Conservation (phyloP, 2,113 vertebrate species). For the Melanocharis versteri region DNA sequence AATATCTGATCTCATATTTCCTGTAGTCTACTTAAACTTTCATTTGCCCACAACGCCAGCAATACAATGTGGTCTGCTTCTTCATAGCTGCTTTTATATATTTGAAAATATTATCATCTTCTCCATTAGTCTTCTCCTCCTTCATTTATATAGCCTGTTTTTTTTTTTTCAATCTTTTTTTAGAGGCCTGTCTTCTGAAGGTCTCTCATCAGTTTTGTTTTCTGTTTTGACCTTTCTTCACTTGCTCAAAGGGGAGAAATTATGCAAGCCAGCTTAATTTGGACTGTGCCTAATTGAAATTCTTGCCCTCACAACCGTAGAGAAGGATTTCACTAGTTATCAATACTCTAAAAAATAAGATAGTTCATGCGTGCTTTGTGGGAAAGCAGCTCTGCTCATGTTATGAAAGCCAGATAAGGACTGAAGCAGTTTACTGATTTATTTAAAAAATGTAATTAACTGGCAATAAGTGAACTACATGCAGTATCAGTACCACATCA, state of each 20-base stretch:
- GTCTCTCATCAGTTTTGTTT: neutral
- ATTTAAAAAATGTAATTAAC: neutral
- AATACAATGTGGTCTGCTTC: neutral
- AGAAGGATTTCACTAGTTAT: neutral
- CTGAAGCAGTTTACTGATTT: neutral
- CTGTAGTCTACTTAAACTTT: neutral
- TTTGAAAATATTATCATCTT: neutral
- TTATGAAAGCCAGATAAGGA: neutral
- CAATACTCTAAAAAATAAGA: neutral
- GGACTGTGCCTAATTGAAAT: neutral
- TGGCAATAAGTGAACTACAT: neutral
- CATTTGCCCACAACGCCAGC: neutral
- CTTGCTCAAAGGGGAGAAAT: neutral
- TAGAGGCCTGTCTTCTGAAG: neutral
- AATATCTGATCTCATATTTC: neutral
- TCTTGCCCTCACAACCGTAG: neutral
- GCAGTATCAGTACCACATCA: neutral
- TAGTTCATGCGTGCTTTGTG: neutral
- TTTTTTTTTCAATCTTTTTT: neutral
- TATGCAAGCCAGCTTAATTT: neutral
- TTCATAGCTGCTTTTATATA: neutral
- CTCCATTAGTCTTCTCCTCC: neutral
- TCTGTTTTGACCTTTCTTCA: neutral
- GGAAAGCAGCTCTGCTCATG: neutral
- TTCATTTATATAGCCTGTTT: neutral